These are phyloP conservation scores for Acleris cristana DNA, from an alignment of 2,888 invertebrate species.

Conservation along the genomic window DNA sequence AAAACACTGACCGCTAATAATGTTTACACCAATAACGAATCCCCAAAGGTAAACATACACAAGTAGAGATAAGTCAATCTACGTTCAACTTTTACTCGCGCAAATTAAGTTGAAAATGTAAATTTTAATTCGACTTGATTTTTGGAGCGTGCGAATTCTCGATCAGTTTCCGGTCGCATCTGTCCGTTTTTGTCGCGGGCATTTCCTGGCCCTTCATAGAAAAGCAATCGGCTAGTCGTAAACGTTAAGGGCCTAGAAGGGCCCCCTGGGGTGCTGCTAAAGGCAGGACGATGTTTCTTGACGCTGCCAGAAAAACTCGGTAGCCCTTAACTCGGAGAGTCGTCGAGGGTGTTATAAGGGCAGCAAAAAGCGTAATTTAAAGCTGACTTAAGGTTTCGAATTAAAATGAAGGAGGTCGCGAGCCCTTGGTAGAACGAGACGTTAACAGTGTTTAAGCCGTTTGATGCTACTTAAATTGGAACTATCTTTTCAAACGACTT, in stretches of 20 bases:
- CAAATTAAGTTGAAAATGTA: neutral
- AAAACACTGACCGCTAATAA: neutral
- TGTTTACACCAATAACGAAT: constrained; percentile 48
- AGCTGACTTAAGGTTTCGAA: constrained; percentile 82
- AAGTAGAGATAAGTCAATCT: too few species aligned
- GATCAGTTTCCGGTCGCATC: constrained; percentile 69
- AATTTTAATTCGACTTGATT: constrained; percentile 33
- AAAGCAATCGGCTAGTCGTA: constrained; percentile 87
- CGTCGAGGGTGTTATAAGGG: constrained; percentile 78
- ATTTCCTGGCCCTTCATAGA: constrained; percentile 78
- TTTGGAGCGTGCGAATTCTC: constrained; percentile 44
- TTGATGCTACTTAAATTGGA: neutral
- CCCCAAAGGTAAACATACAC: too few species aligned
- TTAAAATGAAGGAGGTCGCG: constrained; percentile 73
- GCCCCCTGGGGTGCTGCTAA: constrained; percentile 84
- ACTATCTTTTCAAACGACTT: too few species aligned
- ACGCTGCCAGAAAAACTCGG: constrained; percentile 76
- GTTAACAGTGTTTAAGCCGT: constrained; percentile 6
- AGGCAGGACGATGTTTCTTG: constrained; percentile 78
- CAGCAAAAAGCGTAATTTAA: constrained; percentile 82
- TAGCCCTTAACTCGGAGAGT: constrained; percentile 74
- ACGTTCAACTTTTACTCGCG: neutral
- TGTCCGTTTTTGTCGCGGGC: constrained; percentile 73
- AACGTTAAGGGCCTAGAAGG: constrained; percentile 84
- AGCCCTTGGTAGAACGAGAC: constrained; percentile 4